These are phyloP conservation scores for Panulirus ornatus DNA, from an alignment of 1,140 invertebrate genomes.

Conservation along the genomic window DNA sequence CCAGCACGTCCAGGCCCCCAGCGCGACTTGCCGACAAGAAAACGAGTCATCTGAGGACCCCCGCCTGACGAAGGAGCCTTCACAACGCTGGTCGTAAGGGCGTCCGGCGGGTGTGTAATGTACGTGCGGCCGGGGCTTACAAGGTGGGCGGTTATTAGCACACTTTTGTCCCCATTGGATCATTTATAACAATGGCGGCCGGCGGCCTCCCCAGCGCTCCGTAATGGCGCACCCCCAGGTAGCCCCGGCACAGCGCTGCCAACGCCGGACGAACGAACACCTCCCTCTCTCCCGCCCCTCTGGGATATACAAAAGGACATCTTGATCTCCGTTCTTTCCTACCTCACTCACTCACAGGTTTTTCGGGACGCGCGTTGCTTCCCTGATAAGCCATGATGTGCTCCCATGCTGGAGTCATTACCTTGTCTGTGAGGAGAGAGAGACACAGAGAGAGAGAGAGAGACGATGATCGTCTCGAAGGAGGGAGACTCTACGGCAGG, in stretches of 20 bases:
- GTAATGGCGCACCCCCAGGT: slow-evolving; percentile 45
- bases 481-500: too few species aligned
- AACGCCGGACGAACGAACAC: background rate
- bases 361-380: too few species aligned
- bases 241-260: slow-evolving; percentile 7
- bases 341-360: background rate
- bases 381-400: too few species aligned
- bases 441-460: too few species aligned
- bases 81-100: background rate
- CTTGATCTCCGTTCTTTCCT: background rate
- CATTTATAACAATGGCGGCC: slow-evolving; percentile 56
- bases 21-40: slow-evolving; percentile 40
- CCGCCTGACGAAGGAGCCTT: slow-evolving; percentile 4
- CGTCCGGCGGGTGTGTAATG: background rate
- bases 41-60: slow-evolving; percentile 44
- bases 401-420: too few species aligned
- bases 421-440: too few species aligned
- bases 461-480: too few species aligned
- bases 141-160: slow-evolving; percentile 10
- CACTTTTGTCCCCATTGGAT: slow-evolving; percentile 31
- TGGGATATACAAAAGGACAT: background rate
- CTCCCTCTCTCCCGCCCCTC: background rate
- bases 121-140: background rate
- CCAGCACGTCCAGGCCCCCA: slow-evolving; percentile 50
- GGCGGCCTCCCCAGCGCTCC: slow-evolving; percentile 47